Percentiles rank a stretch among this genome's conserved stretches.
Conservation (phyloP, 2,888 invertebrate species). For the Amphipoea lucens region DNA sequence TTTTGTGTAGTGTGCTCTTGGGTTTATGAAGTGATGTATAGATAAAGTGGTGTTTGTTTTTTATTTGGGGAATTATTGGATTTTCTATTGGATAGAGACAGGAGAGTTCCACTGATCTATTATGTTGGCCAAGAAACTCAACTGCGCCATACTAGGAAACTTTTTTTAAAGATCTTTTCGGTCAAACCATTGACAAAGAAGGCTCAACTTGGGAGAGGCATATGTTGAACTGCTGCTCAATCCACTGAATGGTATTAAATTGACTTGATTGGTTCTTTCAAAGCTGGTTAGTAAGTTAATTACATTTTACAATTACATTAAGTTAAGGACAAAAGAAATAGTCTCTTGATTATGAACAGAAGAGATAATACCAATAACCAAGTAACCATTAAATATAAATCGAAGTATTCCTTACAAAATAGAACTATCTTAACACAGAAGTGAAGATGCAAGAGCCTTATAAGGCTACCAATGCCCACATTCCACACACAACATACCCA, state of each 20-base stretch:
- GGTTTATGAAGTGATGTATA: slow-evolving; percentile 57
- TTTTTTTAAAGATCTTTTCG: background rate
- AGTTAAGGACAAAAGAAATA: background rate
- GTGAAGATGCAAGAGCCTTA: slow-evolving; percentile 26
- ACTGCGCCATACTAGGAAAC: background rate
- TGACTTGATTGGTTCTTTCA: background rate
- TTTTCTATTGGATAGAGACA: background rate
- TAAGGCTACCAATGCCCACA: slow-evolving; percentile 43
- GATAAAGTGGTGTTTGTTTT: slow-evolving; percentile 47
- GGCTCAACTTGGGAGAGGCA: background rate
- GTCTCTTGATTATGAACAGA: background rate
- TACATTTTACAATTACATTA: too few species aligned
- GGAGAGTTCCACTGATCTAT: background rate
- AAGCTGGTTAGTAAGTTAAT: background rate
- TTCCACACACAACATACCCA: slow-evolving; percentile 51
- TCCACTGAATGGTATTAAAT: background rate
- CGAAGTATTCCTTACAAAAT: slow-evolving; percentile 10
- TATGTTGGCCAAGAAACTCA: background rate
- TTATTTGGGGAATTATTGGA: slow-evolving; percentile 17
- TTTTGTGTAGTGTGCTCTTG: slow-evolving; percentile 62
- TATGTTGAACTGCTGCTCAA: background rate
- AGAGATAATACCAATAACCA: background rate
- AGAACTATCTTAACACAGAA: slow-evolving; percentile 25
- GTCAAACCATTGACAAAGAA: background rate
- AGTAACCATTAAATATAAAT: background rate